Evolutionary conservation across 2,888 invertebrate species (phyloP), one percentile per base, ranked within the genome.

Genomic region (Aelia acuminata): DNA sequence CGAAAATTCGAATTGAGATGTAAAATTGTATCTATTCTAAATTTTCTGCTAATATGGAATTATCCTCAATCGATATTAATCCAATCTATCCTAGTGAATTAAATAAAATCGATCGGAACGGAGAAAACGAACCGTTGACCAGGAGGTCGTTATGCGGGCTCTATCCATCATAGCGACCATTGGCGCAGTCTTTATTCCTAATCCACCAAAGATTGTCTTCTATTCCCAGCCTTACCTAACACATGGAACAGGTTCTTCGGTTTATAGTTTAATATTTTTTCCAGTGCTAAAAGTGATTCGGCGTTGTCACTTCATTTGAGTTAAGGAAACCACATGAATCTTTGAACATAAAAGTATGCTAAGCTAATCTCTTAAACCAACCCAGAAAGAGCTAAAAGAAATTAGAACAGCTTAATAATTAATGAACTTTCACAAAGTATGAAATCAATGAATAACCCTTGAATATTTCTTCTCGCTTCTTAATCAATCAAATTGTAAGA

Each of bases 101-200:
- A 57, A 57, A n/a, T 53, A 53, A 10, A 53, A 26, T 57, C 57
- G 57, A 57, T 57, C 11, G 57, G n/a, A 11, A 13, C 13, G 3
- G 0, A 57, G 57, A 11, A 57, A 57, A 57, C 26, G 57, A 57
- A 57, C 57, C 57, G 63, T 18, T 31, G 31, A 31, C 15, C 63
- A 18, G 31, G 3, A 15, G 31, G 31, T 63, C 63, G 63, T 63
- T 63, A 63, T 63, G 63, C 63, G 18, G 63, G 63, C 18, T 35
- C 31, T 35, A 63, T 63, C 63, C 31, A 63, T 63, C 63, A 63
- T 63, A 18, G 31, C 15, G 31, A 11, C 63, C 11, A 31, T 31
- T 63, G 63, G 63, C 63, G 63, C 63, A 63, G 63, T 63, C 63
- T 63, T 63, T 63, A 63, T 63, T 63, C 4, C 63, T 63, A 63